Evolutionary conservation across 2,888 invertebrate genomes (phyloP).

Genomic region (Lepidonotus clava): DNA sequence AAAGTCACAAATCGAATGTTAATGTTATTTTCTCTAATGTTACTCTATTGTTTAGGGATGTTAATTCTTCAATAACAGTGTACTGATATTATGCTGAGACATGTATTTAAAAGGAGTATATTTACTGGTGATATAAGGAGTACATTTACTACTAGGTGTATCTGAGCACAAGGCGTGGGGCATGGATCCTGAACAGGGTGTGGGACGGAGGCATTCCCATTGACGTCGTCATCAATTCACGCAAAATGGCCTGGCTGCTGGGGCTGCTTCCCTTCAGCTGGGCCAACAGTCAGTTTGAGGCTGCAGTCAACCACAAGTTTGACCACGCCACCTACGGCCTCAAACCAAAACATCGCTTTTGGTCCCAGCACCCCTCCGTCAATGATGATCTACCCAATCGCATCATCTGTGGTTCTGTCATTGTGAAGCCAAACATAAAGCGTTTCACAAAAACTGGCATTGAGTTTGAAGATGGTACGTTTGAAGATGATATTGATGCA

Average conservation of each 20-base stretch:
- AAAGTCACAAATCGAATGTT: too few species aligned
- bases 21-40: too few species aligned
- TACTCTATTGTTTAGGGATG: neutral
- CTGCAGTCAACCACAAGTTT: conserved; percentile 71
- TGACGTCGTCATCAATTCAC: conserved; percentile 66
- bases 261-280: neutral
- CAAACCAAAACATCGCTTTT: conserved; percentile 74
- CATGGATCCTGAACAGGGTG: conserved; percentile 80
- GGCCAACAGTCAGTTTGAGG: conserved; percentile 36
- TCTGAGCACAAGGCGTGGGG: conserved; percentile 80
- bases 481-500: conserved; percentile 74
- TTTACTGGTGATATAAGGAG: too few species aligned
- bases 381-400: conserved; percentile 80
- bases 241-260: conserved; percentile 56
- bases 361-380: conserved; percentile 75
- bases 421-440: conserved; percentile 74
- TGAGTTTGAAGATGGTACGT: conserved; percentile 73
- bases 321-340: conserved; percentile 79
- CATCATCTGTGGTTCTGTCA: conserved; percentile 77
- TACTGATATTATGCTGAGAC: neutral
- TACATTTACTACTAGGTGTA: conserved; percentile 73
- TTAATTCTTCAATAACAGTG: neutral
- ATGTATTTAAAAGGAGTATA: too few species aligned
- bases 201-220: conserved; percentile 69
- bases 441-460: conserved; percentile 72